A percentile compares a stretch with the other conserved stretches of the same genome.
Conservation (phyloP, 2,113 vertebrate species). For the Etheostoma spectabile region DNA sequence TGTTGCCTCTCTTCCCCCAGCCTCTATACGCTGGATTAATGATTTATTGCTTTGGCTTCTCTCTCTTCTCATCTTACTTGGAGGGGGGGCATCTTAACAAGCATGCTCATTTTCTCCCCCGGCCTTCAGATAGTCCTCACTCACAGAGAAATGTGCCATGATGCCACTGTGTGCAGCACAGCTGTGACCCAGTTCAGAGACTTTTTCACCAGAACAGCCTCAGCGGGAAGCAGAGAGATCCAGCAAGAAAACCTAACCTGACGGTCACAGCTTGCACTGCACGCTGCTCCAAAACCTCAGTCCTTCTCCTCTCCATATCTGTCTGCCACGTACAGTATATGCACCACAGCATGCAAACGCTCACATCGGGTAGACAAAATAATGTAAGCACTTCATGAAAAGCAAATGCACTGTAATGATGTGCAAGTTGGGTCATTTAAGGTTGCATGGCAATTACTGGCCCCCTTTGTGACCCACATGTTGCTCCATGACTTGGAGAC, state of each 20-base stretch:
- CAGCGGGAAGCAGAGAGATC: conserved; percentile 31
- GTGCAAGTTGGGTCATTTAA: neutral
- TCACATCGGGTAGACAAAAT: neutral
- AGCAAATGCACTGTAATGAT: neutral
- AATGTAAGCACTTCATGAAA: neutral
- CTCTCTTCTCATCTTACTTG: conserved; percentile 55
- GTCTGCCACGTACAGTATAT: neutral
- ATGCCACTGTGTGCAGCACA: conserved; percentile 52
- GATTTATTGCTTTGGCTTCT: conserved; percentile 61
- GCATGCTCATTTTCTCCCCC: conserved; percentile 46
- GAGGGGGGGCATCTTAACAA: conserved; percentile 54
- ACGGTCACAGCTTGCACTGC: neutral
- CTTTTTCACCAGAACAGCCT: conserved; percentile 43
- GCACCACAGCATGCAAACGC: neutral
- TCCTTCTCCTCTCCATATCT: neutral
- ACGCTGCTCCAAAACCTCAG: conserved; percentile 11
- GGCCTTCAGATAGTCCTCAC: conserved; percentile 48
- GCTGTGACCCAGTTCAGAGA: conserved; percentile 78
- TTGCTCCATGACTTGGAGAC: neutral
- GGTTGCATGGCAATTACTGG: neutral
- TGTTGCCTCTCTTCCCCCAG: neutral
- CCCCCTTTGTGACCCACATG: neutral
- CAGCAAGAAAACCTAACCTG: conserved; percentile 29
- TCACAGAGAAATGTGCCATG: conserved; percentile 52
- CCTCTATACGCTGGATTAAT: conserved; percentile 57